Base-by-base conservation (phyloP, 2,888 invertebrate genomes). In the Ypsolopha scabrella region DNA sequence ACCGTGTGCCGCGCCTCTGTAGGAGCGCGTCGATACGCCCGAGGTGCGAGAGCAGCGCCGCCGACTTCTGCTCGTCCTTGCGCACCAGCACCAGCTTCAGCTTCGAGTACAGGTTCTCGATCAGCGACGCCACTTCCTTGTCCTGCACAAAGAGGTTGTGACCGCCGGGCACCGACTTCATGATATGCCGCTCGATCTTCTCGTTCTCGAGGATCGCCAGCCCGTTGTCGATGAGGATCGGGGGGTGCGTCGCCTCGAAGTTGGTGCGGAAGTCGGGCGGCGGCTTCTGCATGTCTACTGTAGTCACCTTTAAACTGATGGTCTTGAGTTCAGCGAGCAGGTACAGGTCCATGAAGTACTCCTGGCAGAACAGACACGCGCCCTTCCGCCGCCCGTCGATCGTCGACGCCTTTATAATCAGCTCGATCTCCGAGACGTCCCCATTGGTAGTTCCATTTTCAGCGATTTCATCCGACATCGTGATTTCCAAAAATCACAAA, bases 271-370 rank as follows among this genome's bases (percentile, higher is more conserved):
- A 94, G 75, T 94, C 94, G 57, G 94, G 94, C 52, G 94, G 94
- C 13, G 94, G 94, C 78, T 94, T 97, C 78, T 97, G 95, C 97
- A 97, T 97, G 75, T 97, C 96, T 53, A 97, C 97, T 72, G 97
- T 97, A 53, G 97, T 97, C 58, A 93, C 90, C 88, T 97, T 97
- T 70, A 97, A 83, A 64, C 96, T 95, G 75, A 97, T 96, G 48
- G 97, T 97, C 82, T 97, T 97, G 57, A 97, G 87, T 80, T 97
- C 97, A 51, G 97, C 97, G 82, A 97, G 87, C 53, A 97, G 89
- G 80, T 97, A 98, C 62, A 98, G 89, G 81, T 98, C 98, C 99
- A 99, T 99, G 87, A 99, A 99, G 87, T 99, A 99, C 85, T 99
- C 98, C 76, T 99, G 99, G 72, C 99, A 99, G 87, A 99, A 99